Evolutionary conservation across 2,888 invertebrate species (phyloP).

Genomic region (Aporophyla lueneburgensis): DNA sequence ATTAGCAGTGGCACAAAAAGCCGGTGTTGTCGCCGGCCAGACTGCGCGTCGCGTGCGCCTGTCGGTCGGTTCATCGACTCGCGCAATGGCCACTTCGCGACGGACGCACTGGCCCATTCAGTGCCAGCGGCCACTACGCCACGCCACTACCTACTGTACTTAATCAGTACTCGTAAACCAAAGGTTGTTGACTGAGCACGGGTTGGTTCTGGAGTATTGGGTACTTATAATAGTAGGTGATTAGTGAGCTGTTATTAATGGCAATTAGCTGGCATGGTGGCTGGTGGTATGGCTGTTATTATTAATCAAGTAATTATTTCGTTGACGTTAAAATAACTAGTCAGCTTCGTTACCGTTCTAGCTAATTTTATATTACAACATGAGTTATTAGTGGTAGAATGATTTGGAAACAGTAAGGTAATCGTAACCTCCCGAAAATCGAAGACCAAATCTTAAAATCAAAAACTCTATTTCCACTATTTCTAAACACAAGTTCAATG

Average conservation of each 20-base stretch:
- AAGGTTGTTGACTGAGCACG: slow-evolving; percentile 25
- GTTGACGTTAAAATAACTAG: background rate
- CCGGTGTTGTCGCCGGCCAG: slow-evolving; percentile 47
- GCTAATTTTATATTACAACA: background rate
- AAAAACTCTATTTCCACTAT: background rate
- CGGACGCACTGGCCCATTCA: slow-evolving; percentile 44
- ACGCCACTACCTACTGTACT: slow-evolving; percentile 26
- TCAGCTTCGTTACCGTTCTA: background rate
- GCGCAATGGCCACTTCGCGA: slow-evolving; percentile 28
- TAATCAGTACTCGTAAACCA: slow-evolving; percentile 45
- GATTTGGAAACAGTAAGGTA: background rate
- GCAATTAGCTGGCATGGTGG: too few species aligned
- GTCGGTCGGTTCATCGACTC: slow-evolving; percentile 54
- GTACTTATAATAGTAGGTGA: slow-evolving; percentile 3
- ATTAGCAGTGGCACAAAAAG: slow-evolving; percentile 27
- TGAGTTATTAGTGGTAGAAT: background rate
- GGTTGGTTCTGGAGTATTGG: slow-evolving; percentile 11
- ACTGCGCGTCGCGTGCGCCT: slow-evolving; percentile 60
- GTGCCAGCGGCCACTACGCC: slow-evolving; percentile 30
- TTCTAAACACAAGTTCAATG: slow-evolving; percentile 12
- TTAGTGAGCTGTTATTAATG: slow-evolving; percentile 9
- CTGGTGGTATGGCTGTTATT: too few species aligned
- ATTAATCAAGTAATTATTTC: background rate
- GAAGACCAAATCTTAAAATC: background rate
- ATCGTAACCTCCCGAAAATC: too few species aligned